Evolutionary conservation across 2,888 invertebrate genomes (phyloP).

Genomic region (Clivina fossor): DNA sequence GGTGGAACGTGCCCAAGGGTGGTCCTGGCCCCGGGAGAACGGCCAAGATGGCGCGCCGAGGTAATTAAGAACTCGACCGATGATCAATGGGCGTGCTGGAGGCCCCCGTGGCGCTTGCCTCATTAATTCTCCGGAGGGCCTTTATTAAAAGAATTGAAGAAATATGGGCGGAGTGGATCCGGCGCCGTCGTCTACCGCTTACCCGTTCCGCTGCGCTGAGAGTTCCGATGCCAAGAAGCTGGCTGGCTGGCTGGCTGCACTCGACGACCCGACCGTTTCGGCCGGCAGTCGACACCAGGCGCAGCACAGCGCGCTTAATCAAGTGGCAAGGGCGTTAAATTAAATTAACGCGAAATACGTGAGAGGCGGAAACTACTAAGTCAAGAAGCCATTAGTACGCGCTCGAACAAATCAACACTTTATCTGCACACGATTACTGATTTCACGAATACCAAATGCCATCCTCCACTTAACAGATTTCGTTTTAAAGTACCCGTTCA

Average conservation of each 20-base stretch:
- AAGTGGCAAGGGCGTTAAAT: slow-evolving; percentile 47
- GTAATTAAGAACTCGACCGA: slow-evolving; percentile 51
- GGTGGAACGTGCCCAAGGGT: slow-evolving; percentile 50
- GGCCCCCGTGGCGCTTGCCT: slow-evolving; percentile 47
- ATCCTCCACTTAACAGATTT: neutral
- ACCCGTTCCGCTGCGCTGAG: too few species aligned
- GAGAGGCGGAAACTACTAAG: slow-evolving; percentile 50
- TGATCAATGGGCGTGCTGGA: slow-evolving; percentile 49
- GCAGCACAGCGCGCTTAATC: slow-evolving; percentile 48
- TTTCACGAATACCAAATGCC: slow-evolving; percentile 10
- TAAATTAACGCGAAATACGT: slow-evolving; percentile 50
- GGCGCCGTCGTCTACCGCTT: slow-evolving; percentile 30
- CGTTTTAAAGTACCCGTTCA: neutral
- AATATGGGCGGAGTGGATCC: slow-evolving; percentile 54
- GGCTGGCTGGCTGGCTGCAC: too few species aligned
- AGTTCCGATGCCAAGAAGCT: too few species aligned
- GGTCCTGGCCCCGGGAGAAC: slow-evolving; percentile 34
- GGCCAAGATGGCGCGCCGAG: slow-evolving; percentile 43
- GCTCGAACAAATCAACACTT: slow-evolving; percentile 51
- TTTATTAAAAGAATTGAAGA: slow-evolving; percentile 58
- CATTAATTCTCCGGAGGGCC: slow-evolving; percentile 53
- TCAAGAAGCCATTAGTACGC: slow-evolving; percentile 52
- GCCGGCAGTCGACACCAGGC: slow-evolving; percentile 44
- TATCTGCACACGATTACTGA: slow-evolving; percentile 42
- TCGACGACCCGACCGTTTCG: slow-evolving; percentile 2